A percentile compares a stretch with the other conserved stretches of the same genome.
These are phyloP conservation scores for Brachionus rubens DNA, from an alignment of 1,140 invertebrate species.

Conservation along the genomic window DNA sequence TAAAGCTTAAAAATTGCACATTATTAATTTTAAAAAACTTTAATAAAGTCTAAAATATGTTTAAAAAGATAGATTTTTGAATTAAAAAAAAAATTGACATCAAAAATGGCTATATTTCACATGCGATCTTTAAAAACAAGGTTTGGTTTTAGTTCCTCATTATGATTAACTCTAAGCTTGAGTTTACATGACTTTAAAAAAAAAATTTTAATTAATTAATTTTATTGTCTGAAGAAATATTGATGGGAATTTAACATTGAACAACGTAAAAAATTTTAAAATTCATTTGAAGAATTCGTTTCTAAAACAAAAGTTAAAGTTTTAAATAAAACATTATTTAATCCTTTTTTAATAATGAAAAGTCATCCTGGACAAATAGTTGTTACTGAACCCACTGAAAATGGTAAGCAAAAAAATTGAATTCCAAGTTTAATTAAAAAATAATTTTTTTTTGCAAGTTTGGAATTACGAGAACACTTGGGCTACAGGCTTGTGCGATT, in stretches of 20 bases:
- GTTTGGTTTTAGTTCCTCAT: too few relatives aligned
- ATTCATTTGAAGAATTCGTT: too few relatives aligned
- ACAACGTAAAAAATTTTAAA: background rate
- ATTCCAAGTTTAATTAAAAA: background rate
- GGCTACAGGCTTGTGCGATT: background rate
- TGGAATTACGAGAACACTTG: conserved; percentile 41
- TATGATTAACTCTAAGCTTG: background rate
- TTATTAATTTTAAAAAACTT: too few relatives aligned
- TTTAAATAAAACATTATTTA: conserved; percentile 12
- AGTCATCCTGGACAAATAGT: conserved; percentile 31
- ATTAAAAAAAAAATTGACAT: too few relatives aligned
- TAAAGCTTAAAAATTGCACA: too few relatives aligned
- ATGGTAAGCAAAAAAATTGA: background rate
- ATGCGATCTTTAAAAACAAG: too few relatives aligned
- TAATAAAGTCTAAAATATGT: too few relatives aligned
- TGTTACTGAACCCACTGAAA: conserved; percentile 1
- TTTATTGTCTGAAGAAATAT: background rate
- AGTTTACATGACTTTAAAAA: too few relatives aligned
- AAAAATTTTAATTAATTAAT: background rate
- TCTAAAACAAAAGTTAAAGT: too few relatives aligned
- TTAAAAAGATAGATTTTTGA: too few relatives aligned
- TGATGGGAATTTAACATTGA: background rate
- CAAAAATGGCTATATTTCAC: too few relatives aligned
- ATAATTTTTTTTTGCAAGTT: conserved; percentile 20
- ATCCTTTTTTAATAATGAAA: background rate